A percentile compares a stretch with the other conserved stretches of the same genome.
Evolutionary conservation across 2,113 vertebrate genomes (phyloP).

Genomic region (Perca schrenkii): DNA sequence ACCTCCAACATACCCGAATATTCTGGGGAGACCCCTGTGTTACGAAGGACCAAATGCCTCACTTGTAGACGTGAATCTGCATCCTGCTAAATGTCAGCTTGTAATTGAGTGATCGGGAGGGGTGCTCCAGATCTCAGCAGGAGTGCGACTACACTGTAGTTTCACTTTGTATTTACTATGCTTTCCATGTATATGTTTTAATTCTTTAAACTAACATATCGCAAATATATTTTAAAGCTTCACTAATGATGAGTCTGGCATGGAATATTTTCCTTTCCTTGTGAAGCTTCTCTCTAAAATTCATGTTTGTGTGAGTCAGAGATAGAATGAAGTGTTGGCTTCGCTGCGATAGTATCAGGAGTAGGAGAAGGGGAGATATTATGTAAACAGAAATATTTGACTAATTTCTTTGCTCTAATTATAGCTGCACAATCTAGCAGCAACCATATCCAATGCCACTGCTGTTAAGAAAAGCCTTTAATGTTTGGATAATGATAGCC

Average conservation of each 20-base stretch:
- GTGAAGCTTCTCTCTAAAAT: conserved; percentile 14
- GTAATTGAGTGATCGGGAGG: conserved; percentile 14
- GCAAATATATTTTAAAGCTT: conserved; percentile 3
- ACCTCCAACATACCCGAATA: neutral
- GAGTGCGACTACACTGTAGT: neutral
- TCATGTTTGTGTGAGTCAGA: conserved; percentile 6
- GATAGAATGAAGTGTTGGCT: conserved; percentile 3
- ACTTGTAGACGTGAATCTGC: conserved; percentile 1
- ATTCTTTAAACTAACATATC: neutral
- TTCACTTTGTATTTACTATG: conserved; percentile 15
- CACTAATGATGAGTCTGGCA: neutral
- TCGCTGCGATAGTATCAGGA: conserved; percentile 1
- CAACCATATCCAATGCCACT: neutral
- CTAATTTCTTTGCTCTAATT: neutral
- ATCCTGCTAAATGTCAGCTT: conserved; percentile 46
- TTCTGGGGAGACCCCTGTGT: neutral
- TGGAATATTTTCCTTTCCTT: neutral
- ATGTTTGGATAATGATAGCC: conserved; percentile 8
- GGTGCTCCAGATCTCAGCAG: conserved; percentile 27
- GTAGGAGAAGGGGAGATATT: neutral
- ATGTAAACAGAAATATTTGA: conserved; percentile 34
- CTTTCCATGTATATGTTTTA: conserved; percentile 13
- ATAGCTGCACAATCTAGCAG: neutral
- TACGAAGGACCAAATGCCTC: neutral
- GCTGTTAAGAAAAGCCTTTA: neutral